A percentile compares a stretch with the other conserved stretches of the same genome.
phyloP scores from a whole-genome alignment of 2,888 invertebrate genomes.

The Congeria kusceri region DNA sequence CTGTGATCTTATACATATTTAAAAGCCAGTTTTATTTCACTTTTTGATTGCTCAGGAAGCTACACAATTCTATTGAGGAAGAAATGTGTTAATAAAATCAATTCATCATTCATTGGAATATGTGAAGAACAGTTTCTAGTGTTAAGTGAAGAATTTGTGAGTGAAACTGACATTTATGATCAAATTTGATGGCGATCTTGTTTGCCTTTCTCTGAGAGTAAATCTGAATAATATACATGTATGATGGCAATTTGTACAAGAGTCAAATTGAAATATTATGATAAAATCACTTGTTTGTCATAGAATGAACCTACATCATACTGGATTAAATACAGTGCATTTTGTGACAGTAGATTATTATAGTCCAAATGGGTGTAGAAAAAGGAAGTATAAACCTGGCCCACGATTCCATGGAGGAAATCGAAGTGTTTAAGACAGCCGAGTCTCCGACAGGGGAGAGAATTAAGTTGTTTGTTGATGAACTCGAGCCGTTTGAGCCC shows the following conservation, averaged over 20 bases:
- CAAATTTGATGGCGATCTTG: not conserved
- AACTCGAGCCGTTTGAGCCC: slow-evolving; percentile 49
- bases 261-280: too few species aligned
- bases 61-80: too few species aligned
- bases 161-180: too few species aligned
- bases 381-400: slow-evolving; percentile 36
- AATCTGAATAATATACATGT: not conserved
- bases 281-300: too few species aligned
- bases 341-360: not conserved
- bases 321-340: too few species aligned
- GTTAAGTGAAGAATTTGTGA: too few species aligned
- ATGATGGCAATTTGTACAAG: not conserved
- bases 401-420: slow-evolving; percentile 70
- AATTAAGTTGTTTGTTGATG: slow-evolving; percentile 65
- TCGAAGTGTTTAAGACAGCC: slow-evolving; percentile 65
- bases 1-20: too few species aligned
- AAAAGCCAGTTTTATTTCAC: too few species aligned
- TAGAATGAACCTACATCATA: too few species aligned
- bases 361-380: slow-evolving; percentile 57
- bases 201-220: not conserved
- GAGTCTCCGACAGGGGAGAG: slow-evolving; percentile 65
- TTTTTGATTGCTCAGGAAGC: too few species aligned
- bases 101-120: too few species aligned
- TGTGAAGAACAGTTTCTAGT: not conserved
- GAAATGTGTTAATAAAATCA: too few species aligned